phyloP scores from a whole-genome alignment of 2,888 invertebrate species.

The Drosophila yooni region DNA sequence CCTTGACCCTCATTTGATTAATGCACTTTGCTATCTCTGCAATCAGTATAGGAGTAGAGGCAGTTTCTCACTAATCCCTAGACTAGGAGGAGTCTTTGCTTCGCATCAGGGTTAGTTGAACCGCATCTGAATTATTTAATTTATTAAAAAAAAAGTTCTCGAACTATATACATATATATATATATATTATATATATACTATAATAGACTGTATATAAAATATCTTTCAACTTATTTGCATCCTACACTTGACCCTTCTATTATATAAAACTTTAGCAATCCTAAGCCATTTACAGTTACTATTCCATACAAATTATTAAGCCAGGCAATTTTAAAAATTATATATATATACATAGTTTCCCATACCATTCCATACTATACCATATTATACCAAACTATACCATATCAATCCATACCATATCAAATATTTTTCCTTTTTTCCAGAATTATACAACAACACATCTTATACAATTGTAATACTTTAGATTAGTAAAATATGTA shows the following conservation, averaged over 20 bases:
- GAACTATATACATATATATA: neutral
- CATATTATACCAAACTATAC: neutral
- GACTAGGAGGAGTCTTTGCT: neutral
- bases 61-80: neutral
- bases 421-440: neutral
- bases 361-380: neutral
- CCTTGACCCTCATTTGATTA: constrained; percentile 10
- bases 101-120: neutral
- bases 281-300: neutral
- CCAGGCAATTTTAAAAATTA: neutral
- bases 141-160: neutral
- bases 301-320: neutral
- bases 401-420: neutral
- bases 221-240: neutral
- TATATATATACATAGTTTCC: neutral
- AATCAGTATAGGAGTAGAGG: neutral
- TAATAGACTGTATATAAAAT: neutral
- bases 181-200: neutral
- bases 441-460: no score
- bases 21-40: neutral
- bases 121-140: neutral
- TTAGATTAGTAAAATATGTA: neutral
- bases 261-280: neutral
- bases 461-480: no score
- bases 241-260: neutral